phyloP scores from a whole-genome alignment of 2,797 vertebrate genomes.

The Nyctibius grandis region DNA sequence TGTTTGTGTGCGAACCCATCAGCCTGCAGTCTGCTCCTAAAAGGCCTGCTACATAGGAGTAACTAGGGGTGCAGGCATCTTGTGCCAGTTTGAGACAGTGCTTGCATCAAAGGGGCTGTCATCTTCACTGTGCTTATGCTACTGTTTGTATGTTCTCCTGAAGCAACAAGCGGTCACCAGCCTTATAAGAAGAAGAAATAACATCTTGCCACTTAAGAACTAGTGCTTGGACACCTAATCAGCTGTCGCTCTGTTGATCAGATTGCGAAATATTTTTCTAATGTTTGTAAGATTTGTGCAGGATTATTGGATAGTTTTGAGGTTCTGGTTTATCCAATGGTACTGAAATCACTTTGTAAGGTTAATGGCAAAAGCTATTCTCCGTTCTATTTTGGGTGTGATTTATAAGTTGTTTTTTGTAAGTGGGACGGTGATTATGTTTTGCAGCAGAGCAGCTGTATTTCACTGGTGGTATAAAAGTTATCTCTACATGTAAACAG shows the following conservation, averaged over 20 bases:
- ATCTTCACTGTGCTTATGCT: fast-evolving
- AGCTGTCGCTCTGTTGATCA: neutral
- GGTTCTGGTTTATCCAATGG: neutral
- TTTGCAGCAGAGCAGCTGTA: neutral
- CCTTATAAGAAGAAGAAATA: neutral
- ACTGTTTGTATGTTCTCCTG: neutral
- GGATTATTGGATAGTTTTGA: neutral
- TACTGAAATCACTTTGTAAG: neutral
- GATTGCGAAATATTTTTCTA: neutral
- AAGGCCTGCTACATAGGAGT: neutral
- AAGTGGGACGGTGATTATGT: neutral
- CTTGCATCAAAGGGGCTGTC: neutral
- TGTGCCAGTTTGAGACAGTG: neutral
- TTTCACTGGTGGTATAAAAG: neutral
- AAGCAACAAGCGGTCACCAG: neutral
- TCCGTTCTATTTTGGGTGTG: neutral
- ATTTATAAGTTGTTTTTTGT: neutral
- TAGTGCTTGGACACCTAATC: neutral
- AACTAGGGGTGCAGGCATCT: neutral
- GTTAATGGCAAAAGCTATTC: neutral
- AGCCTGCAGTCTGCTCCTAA: neutral
- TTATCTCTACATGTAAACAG: neutral
- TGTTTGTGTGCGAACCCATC: neutral
- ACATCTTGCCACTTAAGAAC: neutral
- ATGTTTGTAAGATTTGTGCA: neutral